A percentile compares a stretch with the other conserved stretches of the same genome.
These are phyloP conservation scores for Dryomyza anilis DNA, from an alignment of 2,888 invertebrate species.

Conservation along the genomic window DNA sequence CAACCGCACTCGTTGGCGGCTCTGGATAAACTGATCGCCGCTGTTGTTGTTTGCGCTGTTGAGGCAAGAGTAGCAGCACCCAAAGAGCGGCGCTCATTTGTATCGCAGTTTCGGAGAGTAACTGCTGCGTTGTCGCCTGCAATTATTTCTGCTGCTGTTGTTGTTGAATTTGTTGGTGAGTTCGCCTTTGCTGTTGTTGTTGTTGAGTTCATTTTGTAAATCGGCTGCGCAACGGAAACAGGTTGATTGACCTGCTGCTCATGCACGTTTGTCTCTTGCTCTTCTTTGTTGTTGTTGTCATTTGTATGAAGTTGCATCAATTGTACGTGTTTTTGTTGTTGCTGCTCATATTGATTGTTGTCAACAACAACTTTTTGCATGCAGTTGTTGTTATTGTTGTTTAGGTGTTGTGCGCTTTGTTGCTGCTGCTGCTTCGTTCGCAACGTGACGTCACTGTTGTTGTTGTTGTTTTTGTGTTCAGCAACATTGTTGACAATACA, in stretches of 20 bases:
- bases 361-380: conserved; percentile 44
- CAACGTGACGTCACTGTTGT: conserved; percentile 10
- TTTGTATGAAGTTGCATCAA: not conserved
- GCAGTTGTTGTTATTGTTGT: conserved; percentile 20
- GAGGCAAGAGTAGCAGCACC: too few relatives aligned
- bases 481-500: conserved; percentile 11
- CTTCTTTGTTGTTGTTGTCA: conserved; percentile 17
- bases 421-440: not conserved
- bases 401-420: not conserved
- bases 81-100: too few relatives aligned
- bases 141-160: conserved; percentile 22
- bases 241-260: conserved; percentile 55
- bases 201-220: conserved; percentile 16
- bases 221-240: conserved; percentile 45
- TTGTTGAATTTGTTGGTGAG: conserved; percentile 16
- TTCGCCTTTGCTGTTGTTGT: conserved; percentile 7
- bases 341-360: conserved; percentile 24
- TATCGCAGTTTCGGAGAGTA: too few relatives aligned
- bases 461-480: conserved; percentile 21
- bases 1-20: conserved; percentile 49
- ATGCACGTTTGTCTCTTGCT: conserved; percentile 23
- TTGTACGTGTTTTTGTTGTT: conserved; percentile 25
- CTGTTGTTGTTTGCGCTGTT: conserved; percentile 16
- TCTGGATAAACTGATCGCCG: conserved; percentile 54
- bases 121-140: too few relatives aligned